phyloP scores from a whole-genome alignment of 2,888 invertebrate genomes.

The Adineta ricciae region DNA sequence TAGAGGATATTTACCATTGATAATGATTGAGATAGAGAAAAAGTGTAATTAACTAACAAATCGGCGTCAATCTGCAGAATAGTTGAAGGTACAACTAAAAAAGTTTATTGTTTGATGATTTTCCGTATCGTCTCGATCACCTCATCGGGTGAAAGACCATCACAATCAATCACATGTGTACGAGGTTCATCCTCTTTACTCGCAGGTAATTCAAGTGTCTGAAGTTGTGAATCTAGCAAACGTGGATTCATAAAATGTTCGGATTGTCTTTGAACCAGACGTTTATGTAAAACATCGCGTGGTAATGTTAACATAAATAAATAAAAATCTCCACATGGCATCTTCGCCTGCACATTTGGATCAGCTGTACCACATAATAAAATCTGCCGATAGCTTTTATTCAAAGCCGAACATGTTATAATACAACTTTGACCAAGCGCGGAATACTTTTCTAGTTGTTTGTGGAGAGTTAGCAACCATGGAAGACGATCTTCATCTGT shows the following conservation, averaged over 20 bases:
- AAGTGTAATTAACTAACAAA: too few species aligned
- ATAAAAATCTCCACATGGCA: not conserved
- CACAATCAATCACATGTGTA: not conserved
- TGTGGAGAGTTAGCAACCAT: slow-evolving; percentile 41
- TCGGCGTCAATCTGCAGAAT: too few species aligned
- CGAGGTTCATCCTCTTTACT: not conserved
- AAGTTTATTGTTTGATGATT: not conserved
- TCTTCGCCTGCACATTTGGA: not conserved
- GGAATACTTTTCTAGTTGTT: slow-evolving; percentile 37
- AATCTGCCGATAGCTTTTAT: slow-evolving; percentile 41
- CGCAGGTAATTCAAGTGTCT: slow-evolving; percentile 38
- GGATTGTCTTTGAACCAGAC: slow-evolving; percentile 37
- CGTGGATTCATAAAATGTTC: slow-evolving; percentile 42
- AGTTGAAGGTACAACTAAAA: not conserved
- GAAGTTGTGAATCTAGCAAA: slow-evolving; percentile 41
- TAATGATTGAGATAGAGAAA: too few species aligned
- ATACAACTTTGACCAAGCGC: slow-evolving; percentile 35
- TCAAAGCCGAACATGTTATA: slow-evolving; percentile 48
- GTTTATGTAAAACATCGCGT: slow-evolving; percentile 35
- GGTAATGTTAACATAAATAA: not conserved
- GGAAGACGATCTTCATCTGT: slow-evolving; percentile 46
- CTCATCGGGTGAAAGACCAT: not conserved
- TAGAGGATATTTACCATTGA: too few species aligned
- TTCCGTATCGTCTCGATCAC: not conserved
- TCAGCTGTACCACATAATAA: slow-evolving; percentile 36